These are phyloP conservation scores for Laothoe populi DNA, from an alignment of 2,888 invertebrate genomes.

Conservation along the genomic window DNA sequence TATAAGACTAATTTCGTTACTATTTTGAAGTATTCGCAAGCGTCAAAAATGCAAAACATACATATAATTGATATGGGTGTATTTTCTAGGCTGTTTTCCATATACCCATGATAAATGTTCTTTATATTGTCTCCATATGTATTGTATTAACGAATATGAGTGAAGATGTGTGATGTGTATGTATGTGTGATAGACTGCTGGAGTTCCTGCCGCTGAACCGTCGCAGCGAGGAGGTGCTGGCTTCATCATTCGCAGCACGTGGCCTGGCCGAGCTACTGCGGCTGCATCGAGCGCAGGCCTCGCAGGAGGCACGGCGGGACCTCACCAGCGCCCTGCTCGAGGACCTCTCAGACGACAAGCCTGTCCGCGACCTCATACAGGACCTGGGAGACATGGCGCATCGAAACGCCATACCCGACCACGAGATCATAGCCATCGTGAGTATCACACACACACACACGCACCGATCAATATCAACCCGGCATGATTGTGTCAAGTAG, in stretches of 20 bases:
- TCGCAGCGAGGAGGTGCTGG: slow-evolving; percentile 95
- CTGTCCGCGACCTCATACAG: slow-evolving; percentile 92
- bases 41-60: no score
- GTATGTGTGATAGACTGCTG: slow-evolving; percentile 86
- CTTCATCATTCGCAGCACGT: slow-evolving; percentile 91
- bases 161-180: background rate
- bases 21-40: no score
- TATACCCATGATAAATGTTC: no score
- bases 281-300: slow-evolving; percentile 92
- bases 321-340: slow-evolving; percentile 89
- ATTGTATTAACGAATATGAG: background rate
- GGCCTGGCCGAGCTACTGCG: slow-evolving; percentile 92
- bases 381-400: slow-evolving; percentile 94
- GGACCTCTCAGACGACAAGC: slow-evolving; percentile 94
- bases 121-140: no score
- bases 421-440: slow-evolving; percentile 94
- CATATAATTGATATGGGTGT: no score
- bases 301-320: slow-evolving; percentile 86
- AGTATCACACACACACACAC: slow-evolving; percentile 56
- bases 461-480: no score
- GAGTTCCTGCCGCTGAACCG: slow-evolving; percentile 98
- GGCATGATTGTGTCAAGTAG: no score
- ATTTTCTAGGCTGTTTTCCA: no score
- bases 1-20: no score
- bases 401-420: slow-evolving; percentile 94